These are phyloP conservation scores for Anarhynchus alexandrinus DNA, from an alignment of 2,113 vertebrate species.

Conservation along the genomic window DNA sequence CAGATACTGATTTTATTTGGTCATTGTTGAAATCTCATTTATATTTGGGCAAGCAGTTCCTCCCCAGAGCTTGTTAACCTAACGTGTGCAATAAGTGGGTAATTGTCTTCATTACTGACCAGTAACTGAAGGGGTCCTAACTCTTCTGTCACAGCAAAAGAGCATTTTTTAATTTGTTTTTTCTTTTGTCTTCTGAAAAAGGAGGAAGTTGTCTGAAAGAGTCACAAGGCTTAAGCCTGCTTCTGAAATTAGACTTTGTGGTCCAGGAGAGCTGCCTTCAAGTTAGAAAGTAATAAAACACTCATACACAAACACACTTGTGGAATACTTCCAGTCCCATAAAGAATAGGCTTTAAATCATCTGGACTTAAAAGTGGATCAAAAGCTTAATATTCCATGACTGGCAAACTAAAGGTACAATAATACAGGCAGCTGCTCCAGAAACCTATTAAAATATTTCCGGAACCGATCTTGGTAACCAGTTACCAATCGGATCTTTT, in stretches of 20 bases:
- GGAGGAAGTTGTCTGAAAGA: neutral
- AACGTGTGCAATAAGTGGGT: neutral
- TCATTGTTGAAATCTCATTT: neutral
- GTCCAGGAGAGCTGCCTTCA: neutral
- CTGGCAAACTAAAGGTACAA: neutral
- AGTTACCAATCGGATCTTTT: neutral
- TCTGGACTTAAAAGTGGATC: neutral
- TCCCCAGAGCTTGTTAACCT: neutral
- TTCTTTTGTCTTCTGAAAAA: neutral
- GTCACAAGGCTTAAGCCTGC: neutral
- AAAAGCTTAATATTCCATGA: neutral
- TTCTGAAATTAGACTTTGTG: neutral
- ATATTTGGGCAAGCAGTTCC: neutral
- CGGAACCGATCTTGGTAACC: neutral
- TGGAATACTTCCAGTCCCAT: neutral
- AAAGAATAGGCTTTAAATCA: neutral
- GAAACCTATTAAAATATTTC: neutral
- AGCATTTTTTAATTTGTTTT: neutral
- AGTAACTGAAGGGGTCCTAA: neutral
- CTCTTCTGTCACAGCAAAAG: neutral
- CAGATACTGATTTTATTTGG: neutral
- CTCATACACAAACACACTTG: neutral
- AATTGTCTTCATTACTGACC: neutral
- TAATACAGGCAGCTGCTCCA: neutral
- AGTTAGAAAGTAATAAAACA: neutral